Evolutionary conservation across 2,797 vertebrate genomes (phyloP).

Genomic region (Lepus oiostolus): DNA sequence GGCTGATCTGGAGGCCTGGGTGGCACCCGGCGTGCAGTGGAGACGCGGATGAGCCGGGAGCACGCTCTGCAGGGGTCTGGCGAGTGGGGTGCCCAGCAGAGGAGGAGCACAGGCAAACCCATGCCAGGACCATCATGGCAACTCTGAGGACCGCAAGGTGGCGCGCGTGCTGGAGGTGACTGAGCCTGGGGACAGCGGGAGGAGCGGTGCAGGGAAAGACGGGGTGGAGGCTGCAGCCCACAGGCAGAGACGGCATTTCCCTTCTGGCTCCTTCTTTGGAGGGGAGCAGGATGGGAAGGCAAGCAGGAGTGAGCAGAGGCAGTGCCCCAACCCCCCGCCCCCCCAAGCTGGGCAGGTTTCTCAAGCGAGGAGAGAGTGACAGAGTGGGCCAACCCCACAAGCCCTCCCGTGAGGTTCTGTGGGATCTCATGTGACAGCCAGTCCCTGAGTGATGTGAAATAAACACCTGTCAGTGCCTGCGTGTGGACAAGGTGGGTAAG

Average conservation of each 20-base stretch:
- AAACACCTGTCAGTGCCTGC: constrained; percentile 2
- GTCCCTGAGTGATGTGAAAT: neutral
- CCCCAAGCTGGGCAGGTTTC: no score
- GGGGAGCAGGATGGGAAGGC: neutral
- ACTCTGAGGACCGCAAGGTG: neutral
- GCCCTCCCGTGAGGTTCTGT: neutral
- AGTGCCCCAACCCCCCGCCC: neutral
- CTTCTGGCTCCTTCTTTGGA: no score
- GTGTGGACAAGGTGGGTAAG: neutral
- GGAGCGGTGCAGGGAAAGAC: neutral
- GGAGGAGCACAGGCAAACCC: neutral
- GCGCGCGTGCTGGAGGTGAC: neutral
- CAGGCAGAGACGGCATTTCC: no score
- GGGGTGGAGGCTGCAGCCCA: neutral
- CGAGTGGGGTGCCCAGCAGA: neutral
- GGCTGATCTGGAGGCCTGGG: neutral
- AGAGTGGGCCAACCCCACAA: rapidly evolving
- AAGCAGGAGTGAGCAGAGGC: neutral
- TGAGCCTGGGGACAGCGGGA: neutral
- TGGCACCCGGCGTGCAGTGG: neutral
- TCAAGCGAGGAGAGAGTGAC: neutral
- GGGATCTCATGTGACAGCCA: neutral
- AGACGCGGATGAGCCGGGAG: neutral
- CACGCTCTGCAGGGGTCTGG: neutral
- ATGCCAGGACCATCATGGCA: neutral